Evolutionary conservation across 2,113 vertebrate genomes (phyloP).

Genomic region (Myxocyprinus asiaticus): DNA sequence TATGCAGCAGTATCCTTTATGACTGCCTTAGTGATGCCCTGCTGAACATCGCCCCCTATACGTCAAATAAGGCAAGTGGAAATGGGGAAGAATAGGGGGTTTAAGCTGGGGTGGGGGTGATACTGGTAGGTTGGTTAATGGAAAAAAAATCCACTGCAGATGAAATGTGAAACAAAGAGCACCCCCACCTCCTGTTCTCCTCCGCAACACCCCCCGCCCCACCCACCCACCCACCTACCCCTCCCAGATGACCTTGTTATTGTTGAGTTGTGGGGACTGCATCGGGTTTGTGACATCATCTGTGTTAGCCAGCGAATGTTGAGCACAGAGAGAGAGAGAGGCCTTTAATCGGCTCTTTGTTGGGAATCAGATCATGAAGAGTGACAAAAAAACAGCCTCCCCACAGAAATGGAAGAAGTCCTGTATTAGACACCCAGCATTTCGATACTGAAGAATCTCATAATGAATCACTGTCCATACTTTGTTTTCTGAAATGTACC

Average conservation of each 20-base stretch:
- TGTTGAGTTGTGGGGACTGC: conserved; percentile 57
- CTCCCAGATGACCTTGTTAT: conserved; percentile 58
- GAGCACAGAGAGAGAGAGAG: conserved; percentile 34
- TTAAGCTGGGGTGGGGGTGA: not conserved
- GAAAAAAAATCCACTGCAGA: conserved; percentile 47
- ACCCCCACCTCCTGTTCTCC: conserved; percentile 38
- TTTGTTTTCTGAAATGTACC: not conserved
- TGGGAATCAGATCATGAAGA: conserved; percentile 58
- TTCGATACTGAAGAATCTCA: conserved; percentile 7
- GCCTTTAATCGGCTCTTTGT: conserved; percentile 65
- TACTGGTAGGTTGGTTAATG: conserved; percentile 16
- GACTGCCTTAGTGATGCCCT: not conserved
- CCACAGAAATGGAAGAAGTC: conserved; percentile 31
- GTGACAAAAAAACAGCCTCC: conserved; percentile 56
- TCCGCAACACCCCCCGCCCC: not conserved
- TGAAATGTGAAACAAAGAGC: conserved; percentile 62
- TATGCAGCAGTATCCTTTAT: not conserved
- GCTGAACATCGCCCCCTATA: conserved; percentile 45
- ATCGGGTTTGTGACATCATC: conserved; percentile 68
- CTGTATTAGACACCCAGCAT: conserved; percentile 6
- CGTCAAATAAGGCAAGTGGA: conserved; percentile 37
- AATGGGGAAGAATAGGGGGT: not conserved
- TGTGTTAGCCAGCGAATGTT: conserved; percentile 57
- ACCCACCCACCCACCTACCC: not conserved
- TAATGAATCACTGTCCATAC: not conserved